phyloP scores from a whole-genome alignment of 2,888 invertebrate species.

The Malacosoma neustria region DNA sequence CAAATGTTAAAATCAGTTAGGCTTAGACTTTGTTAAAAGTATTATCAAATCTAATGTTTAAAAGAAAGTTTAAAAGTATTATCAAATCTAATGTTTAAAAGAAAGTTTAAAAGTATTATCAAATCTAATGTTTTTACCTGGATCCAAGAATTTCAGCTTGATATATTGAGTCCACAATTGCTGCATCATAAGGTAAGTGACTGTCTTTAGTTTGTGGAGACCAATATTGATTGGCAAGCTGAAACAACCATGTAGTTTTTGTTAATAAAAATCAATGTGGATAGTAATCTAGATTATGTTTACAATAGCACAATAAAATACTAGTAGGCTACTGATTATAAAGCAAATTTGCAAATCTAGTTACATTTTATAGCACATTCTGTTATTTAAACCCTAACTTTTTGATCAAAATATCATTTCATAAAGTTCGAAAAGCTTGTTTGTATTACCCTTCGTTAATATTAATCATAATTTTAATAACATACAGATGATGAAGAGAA shows the following conservation, averaged over 20 bases:
- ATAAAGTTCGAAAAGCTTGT: no score
- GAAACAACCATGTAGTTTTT: conserved; percentile 58
- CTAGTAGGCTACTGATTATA: conserved; percentile 53
- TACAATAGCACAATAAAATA: conserved; percentile 25
- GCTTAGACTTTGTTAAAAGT: conserved; percentile 36
- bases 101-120: conserved; percentile 8
- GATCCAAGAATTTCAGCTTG: conserved; percentile 88
- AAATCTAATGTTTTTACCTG: conserved; percentile 71
- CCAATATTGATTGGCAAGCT: conserved; percentile 96
- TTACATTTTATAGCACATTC: no score
- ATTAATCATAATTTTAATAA: no score
- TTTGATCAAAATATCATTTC: no score
- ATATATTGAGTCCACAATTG: conserved; percentile 92
- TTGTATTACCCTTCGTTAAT: no score
- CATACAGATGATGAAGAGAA: no score
- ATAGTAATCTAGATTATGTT: conserved; percentile 52
- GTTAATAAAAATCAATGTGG: conserved; percentile 48
- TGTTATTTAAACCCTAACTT: no score
- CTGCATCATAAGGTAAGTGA: conserved; percentile 83
- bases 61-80: conserved; percentile 9
- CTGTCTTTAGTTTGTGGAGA: conserved; percentile 85
- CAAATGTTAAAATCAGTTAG: conserved; percentile 59
- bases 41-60: conserved; percentile 24
- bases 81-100: conserved; percentile 11
- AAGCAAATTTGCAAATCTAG: neutral